phyloP scores from a whole-genome alignment of 1,140 invertebrate species.

The Tigriopus japonicus region DNA sequence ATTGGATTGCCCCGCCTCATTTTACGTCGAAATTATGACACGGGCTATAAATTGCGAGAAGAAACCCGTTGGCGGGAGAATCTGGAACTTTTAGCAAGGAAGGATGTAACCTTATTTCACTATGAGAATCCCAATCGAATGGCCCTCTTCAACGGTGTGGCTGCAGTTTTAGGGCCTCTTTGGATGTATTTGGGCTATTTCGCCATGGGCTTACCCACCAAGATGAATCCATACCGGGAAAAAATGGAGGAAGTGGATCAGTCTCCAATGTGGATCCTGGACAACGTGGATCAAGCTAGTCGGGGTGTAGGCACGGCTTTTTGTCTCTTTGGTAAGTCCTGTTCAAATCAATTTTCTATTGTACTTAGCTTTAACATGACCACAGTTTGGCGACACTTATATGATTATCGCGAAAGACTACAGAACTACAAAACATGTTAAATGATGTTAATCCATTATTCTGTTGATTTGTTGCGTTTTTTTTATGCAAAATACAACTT shows the following conservation, averaged over 20 bases:
- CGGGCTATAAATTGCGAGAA: no score
- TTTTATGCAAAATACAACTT: no score
- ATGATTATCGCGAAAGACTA: no score
- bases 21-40: no score
- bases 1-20: no score
- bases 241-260: neutral
- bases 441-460: no score
- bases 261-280: neutral
- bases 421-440: no score
- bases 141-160: neutral
- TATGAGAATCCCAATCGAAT: conserved; percentile 3
- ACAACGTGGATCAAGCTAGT: neutral
- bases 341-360: no score
- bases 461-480: no score
- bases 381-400: no score
- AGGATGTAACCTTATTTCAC: neutral
- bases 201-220: neutral
- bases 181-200: conserved; percentile 4
- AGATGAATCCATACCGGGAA: neutral
- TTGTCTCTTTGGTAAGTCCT: neutral
- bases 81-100: neutral
- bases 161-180: neutral
- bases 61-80: no score
- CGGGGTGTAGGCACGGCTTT: neutral
- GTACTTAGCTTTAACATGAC: no score